Evolutionary conservation across 2,797 vertebrate genomes (phyloP).

Genomic region (Xenentodon cancila): DNA sequence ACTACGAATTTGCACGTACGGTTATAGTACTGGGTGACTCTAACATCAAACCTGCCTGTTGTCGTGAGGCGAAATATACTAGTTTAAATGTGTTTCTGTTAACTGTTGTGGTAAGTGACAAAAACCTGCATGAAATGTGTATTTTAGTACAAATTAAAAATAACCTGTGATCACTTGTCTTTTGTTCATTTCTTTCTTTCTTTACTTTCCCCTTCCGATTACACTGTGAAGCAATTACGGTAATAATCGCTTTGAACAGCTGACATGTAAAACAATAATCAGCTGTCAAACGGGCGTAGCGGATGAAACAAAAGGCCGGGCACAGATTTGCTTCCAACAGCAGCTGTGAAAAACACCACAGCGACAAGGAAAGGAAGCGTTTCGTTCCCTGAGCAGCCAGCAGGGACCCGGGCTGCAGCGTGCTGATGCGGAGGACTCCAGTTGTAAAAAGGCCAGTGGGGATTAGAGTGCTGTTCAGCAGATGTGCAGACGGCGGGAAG

Average conservation of each 20-base stretch:
- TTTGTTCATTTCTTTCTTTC: background rate
- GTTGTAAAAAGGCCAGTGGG: constrained; percentile 46
- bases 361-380: constrained; percentile 3
- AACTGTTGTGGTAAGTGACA: constrained; percentile 71
- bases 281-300: background rate
- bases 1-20: constrained; percentile 47
- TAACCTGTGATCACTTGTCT: constrained; percentile 46
- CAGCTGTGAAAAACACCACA: constrained; percentile 15
- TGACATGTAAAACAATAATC: constrained; percentile 8
- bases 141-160: constrained; percentile 78
- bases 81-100: constrained; percentile 68
- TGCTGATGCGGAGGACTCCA: constrained; percentile 45
- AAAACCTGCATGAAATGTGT: constrained; percentile 70
- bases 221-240: background rate
- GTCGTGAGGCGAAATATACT: constrained; percentile 29
- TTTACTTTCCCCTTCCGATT: background rate
- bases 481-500: constrained; percentile 58
- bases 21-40: constrained; percentile 36
- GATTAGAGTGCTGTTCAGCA: constrained; percentile 52
- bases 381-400: constrained; percentile 31
- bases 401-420: constrained; percentile 22
- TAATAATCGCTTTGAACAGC: constrained; percentile 1
- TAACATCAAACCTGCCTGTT: constrained; percentile 26
- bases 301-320: background rate
- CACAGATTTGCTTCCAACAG: constrained; percentile 19